These are phyloP conservation scores for Oscheius sp. DNA, from an alignment of 2,888 invertebrate genomes.

Conservation along the genomic window DNA sequence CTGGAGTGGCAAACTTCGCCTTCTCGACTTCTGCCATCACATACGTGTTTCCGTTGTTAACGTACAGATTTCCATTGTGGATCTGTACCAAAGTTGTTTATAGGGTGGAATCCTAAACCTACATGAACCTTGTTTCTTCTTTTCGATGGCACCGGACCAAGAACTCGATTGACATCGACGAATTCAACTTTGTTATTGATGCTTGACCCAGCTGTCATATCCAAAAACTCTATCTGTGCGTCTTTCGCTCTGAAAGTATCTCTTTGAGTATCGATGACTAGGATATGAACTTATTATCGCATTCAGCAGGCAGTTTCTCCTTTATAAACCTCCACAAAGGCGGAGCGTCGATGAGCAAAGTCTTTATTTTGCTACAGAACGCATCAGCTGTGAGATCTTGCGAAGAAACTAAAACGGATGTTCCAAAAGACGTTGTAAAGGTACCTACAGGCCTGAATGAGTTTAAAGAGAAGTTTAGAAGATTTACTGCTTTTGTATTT, in stretches of 20 bases:
- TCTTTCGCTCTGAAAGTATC: background rate
- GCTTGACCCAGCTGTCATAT: too few relatives aligned
- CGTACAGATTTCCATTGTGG: constrained; percentile 15
- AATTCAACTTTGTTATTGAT: background rate
- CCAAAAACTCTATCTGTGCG: background rate
- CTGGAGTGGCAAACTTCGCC: constrained; percentile 3
- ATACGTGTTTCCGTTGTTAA: constrained; percentile 9
- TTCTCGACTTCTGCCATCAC: constrained; percentile 1
- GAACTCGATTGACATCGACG: background rate
- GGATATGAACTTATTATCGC: constrained; percentile 5
- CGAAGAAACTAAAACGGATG: background rate
- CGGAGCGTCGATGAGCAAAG: constrained; percentile 12
- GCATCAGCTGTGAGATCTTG: constrained; percentile 1
- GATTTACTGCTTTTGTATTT: constrained; percentile 18
- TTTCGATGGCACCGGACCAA: constrained; percentile 17
- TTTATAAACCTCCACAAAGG: constrained; percentile 26
- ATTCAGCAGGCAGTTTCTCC: background rate
- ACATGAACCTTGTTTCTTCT: constrained; percentile 26
- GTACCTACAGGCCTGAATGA: constrained; percentile 9
- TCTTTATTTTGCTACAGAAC: constrained; percentile 4
- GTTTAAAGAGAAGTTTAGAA: constrained; percentile 10
- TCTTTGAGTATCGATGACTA: background rate
- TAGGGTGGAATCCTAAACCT: background rate
- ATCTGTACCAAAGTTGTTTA: background rate
- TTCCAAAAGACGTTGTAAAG: background rate